Evolutionary conservation across 2,888 invertebrate genomes (phyloP), one percentile per base, ranked within the genome.

Genomic region (Cheilosia impressa): DNA sequence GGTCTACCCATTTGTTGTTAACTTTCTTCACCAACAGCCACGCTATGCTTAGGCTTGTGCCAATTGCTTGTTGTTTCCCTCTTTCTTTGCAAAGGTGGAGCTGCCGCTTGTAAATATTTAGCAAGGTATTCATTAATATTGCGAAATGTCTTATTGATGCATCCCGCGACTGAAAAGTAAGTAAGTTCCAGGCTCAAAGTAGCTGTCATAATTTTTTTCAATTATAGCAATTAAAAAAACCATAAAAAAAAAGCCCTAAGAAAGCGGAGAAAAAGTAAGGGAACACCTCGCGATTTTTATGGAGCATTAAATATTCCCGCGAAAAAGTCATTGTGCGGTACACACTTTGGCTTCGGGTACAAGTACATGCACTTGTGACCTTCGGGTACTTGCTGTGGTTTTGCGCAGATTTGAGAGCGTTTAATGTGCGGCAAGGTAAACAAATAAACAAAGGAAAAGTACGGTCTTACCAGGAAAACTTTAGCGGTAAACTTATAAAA

Each of bases 1-100:
- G 52, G 76, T 72, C 68, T 52, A 41, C 85, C 52, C 80, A 85
- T 85, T 85, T 85, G 80, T 85, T 81, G 80, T 85, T 85, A 85
- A 81, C 85, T 85, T 85, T 85, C 85, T 80, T 85, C 72, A 81
- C 80, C 85, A 85, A 71, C 68, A 72, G 81, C 85, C 66, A 43
- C 27, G 69, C 19, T 38, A 9, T 1, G 38, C 57, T 76, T 27
- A 72, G 76, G 76, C 66, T 31, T 50, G 43, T 47, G 52, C 43
- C 45, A 57, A 80, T 72, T n/a, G 41, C 52, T 63, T 50, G 31
- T 45, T 34, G 24, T 27, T 55, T 38, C 47, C 55, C 17, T 17
- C 19, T 52, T 31, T 45, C 47, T 4, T 7, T n/a, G 7, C 24
- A 58, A 68, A 80, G 66, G 66, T 41, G 79, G 60, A 73, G 66